Conservation (phyloP, 2,797 vertebrate species). For the Enteromius afrohamiltoni region DNA sequence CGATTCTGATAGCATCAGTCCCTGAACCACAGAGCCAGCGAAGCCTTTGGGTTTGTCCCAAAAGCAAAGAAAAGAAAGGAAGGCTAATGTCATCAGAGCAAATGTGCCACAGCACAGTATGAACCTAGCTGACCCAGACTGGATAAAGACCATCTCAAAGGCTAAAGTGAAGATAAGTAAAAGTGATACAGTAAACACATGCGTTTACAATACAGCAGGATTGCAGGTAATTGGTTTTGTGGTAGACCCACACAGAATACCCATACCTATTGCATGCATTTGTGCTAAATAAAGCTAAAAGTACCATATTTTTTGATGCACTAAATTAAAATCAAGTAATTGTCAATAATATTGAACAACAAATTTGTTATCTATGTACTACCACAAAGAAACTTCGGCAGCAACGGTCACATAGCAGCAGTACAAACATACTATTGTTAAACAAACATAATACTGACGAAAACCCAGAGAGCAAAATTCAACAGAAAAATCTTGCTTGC, state of each 20-base stretch:
- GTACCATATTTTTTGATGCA: background rate
- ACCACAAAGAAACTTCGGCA: background rate
- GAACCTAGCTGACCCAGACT: constrained; percentile 34
- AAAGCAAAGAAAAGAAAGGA: constrained; percentile 31
- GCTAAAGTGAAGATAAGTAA: constrained; percentile 23
- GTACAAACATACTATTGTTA: background rate
- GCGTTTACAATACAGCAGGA: background rate
- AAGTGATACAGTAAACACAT: constrained; percentile 6
- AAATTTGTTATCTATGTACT: background rate
- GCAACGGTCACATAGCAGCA: background rate
- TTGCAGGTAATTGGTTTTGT: background rate
- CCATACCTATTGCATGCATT: background rate
- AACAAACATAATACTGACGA: background rate
- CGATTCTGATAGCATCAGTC: constrained; percentile 55
- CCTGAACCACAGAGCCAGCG: constrained; percentile 33
- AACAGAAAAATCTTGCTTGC: background rate
- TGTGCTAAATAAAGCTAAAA: background rate
- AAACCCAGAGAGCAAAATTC: background rate
- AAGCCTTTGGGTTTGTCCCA: constrained; percentile 29
- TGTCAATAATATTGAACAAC: background rate
- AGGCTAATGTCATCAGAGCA: constrained; percentile 47
- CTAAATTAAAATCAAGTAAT: background rate
- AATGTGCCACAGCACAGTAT: constrained; percentile 31
- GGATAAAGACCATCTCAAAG: constrained; percentile 33
- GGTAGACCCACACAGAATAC: background rate